Evolutionary conservation across 2,888 invertebrate species (phyloP).

Genomic region (Perithous albicinctus): DNA sequence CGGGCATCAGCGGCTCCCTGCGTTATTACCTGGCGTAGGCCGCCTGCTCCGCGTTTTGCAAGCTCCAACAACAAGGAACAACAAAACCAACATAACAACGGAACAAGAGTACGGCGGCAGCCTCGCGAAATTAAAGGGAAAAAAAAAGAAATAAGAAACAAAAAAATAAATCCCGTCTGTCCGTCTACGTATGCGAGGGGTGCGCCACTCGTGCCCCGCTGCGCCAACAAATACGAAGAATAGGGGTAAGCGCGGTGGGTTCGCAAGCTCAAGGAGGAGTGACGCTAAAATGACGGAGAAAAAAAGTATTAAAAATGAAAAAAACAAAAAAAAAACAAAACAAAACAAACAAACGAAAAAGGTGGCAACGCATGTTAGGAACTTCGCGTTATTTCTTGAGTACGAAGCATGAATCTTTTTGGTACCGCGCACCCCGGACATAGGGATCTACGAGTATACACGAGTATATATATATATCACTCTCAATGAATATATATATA

Average conservation of each 20-base stretch:
- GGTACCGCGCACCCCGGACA: constrained; percentile 75
- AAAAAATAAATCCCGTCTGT: constrained; percentile 52
- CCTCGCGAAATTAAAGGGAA: constrained; percentile 46
- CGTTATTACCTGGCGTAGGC: constrained; percentile 83
- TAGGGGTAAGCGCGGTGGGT: constrained; percentile 22
- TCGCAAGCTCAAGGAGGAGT: constrained; percentile 31
- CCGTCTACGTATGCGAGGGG: constrained; percentile 59
- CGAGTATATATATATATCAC: constrained; percentile 46
- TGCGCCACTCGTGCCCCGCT: constrained; percentile 47
- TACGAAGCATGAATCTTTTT: constrained; percentile 57
- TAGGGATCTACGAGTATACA: constrained; percentile 78
- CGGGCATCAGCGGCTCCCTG: constrained; percentile 79
- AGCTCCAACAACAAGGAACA: constrained; percentile 64
- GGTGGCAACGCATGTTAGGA: constrained; percentile 7
- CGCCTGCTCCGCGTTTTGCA: constrained; percentile 77
- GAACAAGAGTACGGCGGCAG: constrained; percentile 41
- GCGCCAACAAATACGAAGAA: constrained; percentile 42
- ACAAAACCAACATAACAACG: constrained; percentile 51
- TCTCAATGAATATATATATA: constrained; percentile 18
- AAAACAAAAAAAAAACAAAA: constrained; percentile 7
- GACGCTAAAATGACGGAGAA: constrained; percentile 21
- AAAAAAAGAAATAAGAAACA: constrained; percentile 45
- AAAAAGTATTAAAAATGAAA: constrained; percentile 15
- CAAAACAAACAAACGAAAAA: too few species aligned
- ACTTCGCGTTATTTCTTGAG: constrained; percentile 28